Evolutionary conservation across 2,113 vertebrate genomes (phyloP), one percentile per base, ranked within the genome.

Genomic region (Poecilia latipinna): DNA sequence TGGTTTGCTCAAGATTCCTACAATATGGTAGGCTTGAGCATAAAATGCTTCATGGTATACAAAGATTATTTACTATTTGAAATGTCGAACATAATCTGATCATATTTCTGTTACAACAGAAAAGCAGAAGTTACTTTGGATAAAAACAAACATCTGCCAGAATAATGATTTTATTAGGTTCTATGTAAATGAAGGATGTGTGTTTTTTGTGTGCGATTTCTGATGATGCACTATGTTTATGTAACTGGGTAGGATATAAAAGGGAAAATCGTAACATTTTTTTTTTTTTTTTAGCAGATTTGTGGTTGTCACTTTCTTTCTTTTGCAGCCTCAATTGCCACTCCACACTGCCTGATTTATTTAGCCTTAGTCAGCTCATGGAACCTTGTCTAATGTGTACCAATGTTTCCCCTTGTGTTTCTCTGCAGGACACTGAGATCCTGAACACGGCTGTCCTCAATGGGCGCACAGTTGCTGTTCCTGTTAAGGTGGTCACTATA

Each of bases 391-490:
- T 60, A 26, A 65, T 33, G 10, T 63, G 61, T 32, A 61, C 22
- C 65, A 51, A 31, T 26, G 2, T n/a, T 6, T 31, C 3, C 70
- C 4, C 76, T 28, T 29, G 0, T 72, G 12, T 76, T 80, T 90
- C 19, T 71, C 6, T 51, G 0, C 93, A 99, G 98, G 97, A 98
- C 91, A 96, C 93, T 0, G 98, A 99, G 86, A 96, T 99, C 73
- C 95, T 99, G 72, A 99, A 99, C 92, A 99, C 97, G 0, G 98
- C 98, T 0, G 93, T 97, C 33, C 96, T 99, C 29, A 98, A 96
- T 0, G 98, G 98, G 0, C 96, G 92, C 60, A 96, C 95, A 0
- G 97, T 98, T 1, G 95, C 97, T 1, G 89, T 98, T 80, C 98
- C 98, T 0, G 79, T 99, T 42, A 96, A 93, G 84, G 97, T 98